Conservation (phyloP, 1,140 invertebrate genomes). For the Bombus superbus region DNA sequence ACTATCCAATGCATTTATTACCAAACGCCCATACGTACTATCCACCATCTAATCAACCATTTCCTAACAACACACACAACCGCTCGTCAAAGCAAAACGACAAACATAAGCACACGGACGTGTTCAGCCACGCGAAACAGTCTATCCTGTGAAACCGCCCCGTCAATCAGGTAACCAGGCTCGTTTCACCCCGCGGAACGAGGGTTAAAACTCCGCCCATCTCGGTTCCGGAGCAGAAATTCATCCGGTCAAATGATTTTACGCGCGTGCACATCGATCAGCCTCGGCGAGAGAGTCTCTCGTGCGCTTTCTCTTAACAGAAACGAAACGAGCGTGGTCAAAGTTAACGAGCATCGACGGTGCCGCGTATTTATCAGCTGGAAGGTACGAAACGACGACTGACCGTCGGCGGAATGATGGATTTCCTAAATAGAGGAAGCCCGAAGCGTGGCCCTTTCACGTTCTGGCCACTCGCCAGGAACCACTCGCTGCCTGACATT, state of each 20-base stretch:
- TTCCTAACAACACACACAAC: not conserved
- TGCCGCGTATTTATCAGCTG: constrained; percentile 51
- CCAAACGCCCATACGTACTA: no score
- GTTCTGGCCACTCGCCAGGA: constrained; percentile 55
- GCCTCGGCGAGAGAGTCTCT: not conserved
- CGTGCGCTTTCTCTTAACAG: constrained; percentile 6
- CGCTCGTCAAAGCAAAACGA: not conserved
- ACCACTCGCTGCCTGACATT: constrained; percentile 62
- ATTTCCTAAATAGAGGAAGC: constrained; percentile 60
- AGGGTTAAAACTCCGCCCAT: constrained; percentile 11
- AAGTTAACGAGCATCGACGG: constrained; percentile 65
- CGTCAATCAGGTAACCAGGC: not conserved
- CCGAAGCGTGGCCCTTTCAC: constrained; percentile 9
- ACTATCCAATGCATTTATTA: no score
- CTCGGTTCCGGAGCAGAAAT: not conserved
- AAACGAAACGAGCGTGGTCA: constrained; percentile 51
- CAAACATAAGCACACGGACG: not conserved
- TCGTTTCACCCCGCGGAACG: not conserved
- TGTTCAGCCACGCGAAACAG: no score
- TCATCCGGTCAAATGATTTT: constrained; percentile 18
- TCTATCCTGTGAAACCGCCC: not conserved
- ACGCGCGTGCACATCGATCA: constrained; percentile 25
- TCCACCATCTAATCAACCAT: not conserved
- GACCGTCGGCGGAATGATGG: constrained; percentile 60
- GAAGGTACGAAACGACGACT: constrained; percentile 57